Conservation (phyloP, 2,113 vertebrate species). For the Crotalus horridus region DNA sequence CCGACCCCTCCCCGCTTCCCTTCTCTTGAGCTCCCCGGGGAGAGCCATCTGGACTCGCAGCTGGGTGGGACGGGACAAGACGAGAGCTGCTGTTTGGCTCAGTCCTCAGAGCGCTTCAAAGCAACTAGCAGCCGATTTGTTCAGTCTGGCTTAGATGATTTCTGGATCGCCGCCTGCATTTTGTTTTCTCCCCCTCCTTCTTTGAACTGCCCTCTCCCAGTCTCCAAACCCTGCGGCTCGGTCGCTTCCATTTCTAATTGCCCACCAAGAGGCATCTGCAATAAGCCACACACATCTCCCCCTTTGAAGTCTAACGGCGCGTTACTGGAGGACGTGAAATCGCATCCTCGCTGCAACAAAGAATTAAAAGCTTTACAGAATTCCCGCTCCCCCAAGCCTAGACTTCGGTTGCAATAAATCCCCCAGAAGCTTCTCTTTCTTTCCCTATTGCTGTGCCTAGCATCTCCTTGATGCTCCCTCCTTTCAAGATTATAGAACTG, state of each 20-base stretch:
- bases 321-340: constrained; percentile 21
- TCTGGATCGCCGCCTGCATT: background rate
- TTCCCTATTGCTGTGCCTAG: constrained; percentile 8
- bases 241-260: background rate
- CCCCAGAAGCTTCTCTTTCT: constrained; percentile 29
- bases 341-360: constrained; percentile 16
- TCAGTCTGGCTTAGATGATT: background rate
- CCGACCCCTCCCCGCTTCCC: constrained; percentile 45
- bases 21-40: constrained; percentile 22
- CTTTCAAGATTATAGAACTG: constrained; percentile 29
- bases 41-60: constrained; percentile 1
- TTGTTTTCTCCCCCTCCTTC: background rate
- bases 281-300: constrained; percentile 4
- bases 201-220: background rate
- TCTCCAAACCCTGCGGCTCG: background rate
- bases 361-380: constrained; percentile 10
- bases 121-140: background rate
- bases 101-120: background rate
- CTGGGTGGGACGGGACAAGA: background rate
- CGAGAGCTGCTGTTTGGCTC: background rate
- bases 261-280: constrained; percentile 6
- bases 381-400: background rate
- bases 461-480: background rate
- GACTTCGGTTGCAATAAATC: background rate
- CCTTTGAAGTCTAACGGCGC: constrained; percentile 15